Conservation (phyloP, 2,797 vertebrate species). For the Chelidonichthys spinosus region DNA sequence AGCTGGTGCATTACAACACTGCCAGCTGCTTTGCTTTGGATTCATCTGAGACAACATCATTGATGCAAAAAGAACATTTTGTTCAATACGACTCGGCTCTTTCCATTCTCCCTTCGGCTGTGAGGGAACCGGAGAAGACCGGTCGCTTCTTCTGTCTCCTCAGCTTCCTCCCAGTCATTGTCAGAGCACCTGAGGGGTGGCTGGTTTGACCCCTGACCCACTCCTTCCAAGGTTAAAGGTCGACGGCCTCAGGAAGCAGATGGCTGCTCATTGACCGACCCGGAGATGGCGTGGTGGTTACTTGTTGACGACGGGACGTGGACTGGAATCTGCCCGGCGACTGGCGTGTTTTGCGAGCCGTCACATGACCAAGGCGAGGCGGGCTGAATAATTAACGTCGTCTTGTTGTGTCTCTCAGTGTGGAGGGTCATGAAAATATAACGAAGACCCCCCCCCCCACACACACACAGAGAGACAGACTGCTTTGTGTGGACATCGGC, state of each 20-base stretch:
- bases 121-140: constrained; percentile 14
- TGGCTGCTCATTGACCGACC: constrained; percentile 64
- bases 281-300: constrained; percentile 32
- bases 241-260: constrained; percentile 59
- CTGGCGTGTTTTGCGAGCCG: constrained; percentile 27
- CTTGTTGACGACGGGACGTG: constrained; percentile 36
- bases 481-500: constrained; percentile 47
- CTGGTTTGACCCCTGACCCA: constrained; percentile 34
- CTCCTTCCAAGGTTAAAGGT: constrained; percentile 62
- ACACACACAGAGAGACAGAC: constrained; percentile 40
- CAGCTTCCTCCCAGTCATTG: constrained; percentile 62
- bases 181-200: constrained; percentile 58
- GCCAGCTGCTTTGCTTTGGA: constrained; percentile 40
- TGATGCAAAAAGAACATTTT: constrained; percentile 30
- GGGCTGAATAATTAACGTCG: constrained; percentile 81
- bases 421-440: constrained; percentile 82
- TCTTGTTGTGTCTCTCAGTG: constrained; percentile 74
- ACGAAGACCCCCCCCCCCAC: constrained; percentile 53
- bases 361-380: constrained; percentile 35
- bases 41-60: constrained; percentile 35
- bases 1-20: constrained; percentile 35
- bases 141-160: constrained; percentile 12
- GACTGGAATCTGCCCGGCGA: constrained; percentile 76
- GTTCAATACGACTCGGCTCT: constrained; percentile 28
- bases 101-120: constrained; percentile 13